A percentile compares a stretch with the other conserved stretches of the same genome.
Conservation (phyloP, 2,888 invertebrate species). For the Idaea straminata region DNA sequence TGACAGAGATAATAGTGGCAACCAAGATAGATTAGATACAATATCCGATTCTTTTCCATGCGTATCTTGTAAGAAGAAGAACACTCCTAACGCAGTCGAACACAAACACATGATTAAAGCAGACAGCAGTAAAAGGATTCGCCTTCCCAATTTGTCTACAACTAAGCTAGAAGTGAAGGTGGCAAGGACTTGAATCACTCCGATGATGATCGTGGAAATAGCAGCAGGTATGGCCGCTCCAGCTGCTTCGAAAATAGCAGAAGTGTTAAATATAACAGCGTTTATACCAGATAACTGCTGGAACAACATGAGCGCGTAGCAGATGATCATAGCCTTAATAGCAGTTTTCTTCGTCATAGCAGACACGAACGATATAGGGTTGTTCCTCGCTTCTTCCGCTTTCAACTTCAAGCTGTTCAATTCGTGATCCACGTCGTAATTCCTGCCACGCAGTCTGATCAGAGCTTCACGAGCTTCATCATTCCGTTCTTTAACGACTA, state of each 20-base stretch:
- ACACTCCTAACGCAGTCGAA: constrained; percentile 85
- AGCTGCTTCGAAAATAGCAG: constrained; percentile 85
- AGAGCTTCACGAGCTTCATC: constrained; percentile 85
- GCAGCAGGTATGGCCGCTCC: constrained; percentile 79
- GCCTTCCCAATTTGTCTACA: constrained; percentile 90
- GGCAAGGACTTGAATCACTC: constrained; percentile 89
- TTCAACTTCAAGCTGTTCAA: constrained; percentile 80
- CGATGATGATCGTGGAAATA: constrained; percentile 88
- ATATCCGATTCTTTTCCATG: constrained; percentile 52
- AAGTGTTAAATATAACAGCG: constrained; percentile 90
- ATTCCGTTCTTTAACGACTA: constrained; percentile 82
- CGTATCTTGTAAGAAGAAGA: constrained; percentile 78
- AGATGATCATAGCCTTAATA: constrained; percentile 84
- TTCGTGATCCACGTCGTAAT: constrained; percentile 84
- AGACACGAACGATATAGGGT: constrained; percentile 76
- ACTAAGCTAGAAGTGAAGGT: constrained; percentile 87
- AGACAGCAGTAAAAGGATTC: constrained; percentile 86
- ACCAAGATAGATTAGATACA: constrained; percentile 82
- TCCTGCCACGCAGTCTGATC: constrained; percentile 85
- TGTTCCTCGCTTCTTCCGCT: constrained; percentile 73
- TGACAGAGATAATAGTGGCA: constrained; percentile 87
- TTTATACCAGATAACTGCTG: constrained; percentile 93
- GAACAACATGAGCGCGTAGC: constrained; percentile 91
- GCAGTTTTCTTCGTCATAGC: constrained; percentile 83
- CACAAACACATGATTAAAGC: constrained; percentile 85